A percentile compares a stretch with the other conserved stretches of the same genome.
Conservation (phyloP, 1,140 invertebrate genomes). For the Hypothenemus hampei region DNA sequence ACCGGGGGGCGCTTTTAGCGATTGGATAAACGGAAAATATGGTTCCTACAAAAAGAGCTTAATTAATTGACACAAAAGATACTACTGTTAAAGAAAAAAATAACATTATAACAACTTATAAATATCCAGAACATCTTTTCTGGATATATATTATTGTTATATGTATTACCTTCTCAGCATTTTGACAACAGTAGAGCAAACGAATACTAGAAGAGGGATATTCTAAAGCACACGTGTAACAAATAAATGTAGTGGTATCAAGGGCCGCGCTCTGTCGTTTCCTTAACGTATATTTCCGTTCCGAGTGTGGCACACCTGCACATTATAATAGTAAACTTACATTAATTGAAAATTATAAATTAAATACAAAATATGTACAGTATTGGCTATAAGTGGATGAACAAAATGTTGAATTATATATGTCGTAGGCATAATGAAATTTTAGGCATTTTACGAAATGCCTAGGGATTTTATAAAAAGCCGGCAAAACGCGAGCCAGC, state of each 20-base stretch:
- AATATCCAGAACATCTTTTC: too few species aligned
- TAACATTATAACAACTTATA: too few species aligned
- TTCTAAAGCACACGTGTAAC: slow-evolving; percentile 80
- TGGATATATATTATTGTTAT: too few species aligned
- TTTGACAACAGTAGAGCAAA: slow-evolving; percentile 77
- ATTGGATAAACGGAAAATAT: slow-evolving; percentile 82
- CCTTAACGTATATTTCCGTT: slow-evolving; percentile 72
- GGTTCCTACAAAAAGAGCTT: slow-evolving; percentile 53
- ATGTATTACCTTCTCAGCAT: slow-evolving; percentile 62
- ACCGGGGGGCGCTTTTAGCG: slow-evolving; percentile 69
- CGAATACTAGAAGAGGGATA: slow-evolving; percentile 70
- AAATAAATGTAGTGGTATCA: slow-evolving; percentile 74
- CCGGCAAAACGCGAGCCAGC: too few species aligned
- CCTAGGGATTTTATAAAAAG: too few species aligned
- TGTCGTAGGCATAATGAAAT: too few species aligned
- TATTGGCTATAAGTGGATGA: too few species aligned
- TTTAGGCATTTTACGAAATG: too few species aligned
- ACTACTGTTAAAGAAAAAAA: not conserved
- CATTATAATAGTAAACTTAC: slow-evolving; percentile 28
- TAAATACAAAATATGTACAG: not conserved
- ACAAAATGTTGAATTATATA: too few species aligned
- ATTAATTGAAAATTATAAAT: too few species aligned
- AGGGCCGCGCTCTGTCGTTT: slow-evolving; percentile 62
- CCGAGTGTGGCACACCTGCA: slow-evolving; percentile 65
- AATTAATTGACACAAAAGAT: not conserved